Evolutionary conservation across 2,888 invertebrate genomes (phyloP).

Genomic region (Beris morrisii): DNA sequence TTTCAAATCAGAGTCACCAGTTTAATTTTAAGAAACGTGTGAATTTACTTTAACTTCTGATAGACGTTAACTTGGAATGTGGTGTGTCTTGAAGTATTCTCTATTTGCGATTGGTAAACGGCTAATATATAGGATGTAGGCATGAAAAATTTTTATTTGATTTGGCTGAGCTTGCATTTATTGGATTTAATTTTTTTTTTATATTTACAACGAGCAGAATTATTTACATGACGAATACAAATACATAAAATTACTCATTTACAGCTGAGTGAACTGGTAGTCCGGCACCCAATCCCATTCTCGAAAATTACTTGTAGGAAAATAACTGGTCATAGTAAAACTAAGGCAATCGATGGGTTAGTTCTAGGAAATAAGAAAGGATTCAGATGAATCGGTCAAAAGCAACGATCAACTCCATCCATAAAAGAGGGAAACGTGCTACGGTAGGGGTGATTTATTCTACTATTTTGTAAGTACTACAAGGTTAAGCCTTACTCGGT

Average conservation of each 20-base stretch:
- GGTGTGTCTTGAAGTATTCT: not conserved
- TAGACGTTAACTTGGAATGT: not conserved
- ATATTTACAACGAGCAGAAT: not conserved
- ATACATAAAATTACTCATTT: not conserved
- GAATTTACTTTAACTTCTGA: not conserved
- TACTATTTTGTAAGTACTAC: too few species aligned
- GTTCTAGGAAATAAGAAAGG: too few species aligned
- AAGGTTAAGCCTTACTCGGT: too few species aligned
- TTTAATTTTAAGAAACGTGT: not conserved
- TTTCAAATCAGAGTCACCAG: not conserved
- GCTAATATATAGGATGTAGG: slow-evolving; percentile 33
- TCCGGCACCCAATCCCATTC: too few species aligned
- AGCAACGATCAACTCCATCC: too few species aligned
- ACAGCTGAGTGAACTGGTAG: too few species aligned
- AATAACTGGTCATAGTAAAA: not conserved
- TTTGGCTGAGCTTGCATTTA: slow-evolving; percentile 43
- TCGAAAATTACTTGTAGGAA: too few species aligned
- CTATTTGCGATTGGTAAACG: slow-evolving; percentile 10
- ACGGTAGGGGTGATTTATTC: too few species aligned
- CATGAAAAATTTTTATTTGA: slow-evolving; percentile 54
- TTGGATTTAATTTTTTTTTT: not conserved
- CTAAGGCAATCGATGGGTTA: too few species aligned
- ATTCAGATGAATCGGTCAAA: too few species aligned
- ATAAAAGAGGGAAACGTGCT: too few species aligned
- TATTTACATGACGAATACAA: slow-evolving; percentile 6